Evolutionary conservation across 2,113 vertebrate genomes (phyloP), one percentile per base, ranked within the genome.

Genomic region (Hemibagrus wyckioides): DNA sequence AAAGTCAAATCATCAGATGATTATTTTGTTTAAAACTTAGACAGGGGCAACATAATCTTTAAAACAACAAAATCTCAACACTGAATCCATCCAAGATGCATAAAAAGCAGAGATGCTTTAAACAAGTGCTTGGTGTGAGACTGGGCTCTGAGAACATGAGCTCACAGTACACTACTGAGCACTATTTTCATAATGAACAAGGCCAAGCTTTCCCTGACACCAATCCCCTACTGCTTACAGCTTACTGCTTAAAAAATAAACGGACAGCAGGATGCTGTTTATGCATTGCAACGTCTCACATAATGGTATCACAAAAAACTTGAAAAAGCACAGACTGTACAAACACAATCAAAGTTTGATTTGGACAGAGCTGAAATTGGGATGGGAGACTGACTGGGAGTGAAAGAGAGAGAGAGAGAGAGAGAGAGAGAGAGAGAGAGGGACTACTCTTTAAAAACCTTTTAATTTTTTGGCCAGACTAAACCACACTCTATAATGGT

Each of bases 211-310:
- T 85, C 88, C 82, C 39, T 86, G 4, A 82, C 90, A 86, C 92
- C 91, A 93, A 93, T 91, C 93, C 92, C 91, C 84, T 80, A 86
- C 50, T 33, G 89, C 90, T 93, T 93, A 93, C n/a, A n/a, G n/a
- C n/a, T n/a, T n/a, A n/a, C n/a, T n/a, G n/a, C n/a, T n/a, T n/a
- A 92, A 93, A 92, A 93, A 94, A 94, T 92, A 94, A 94, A 94
- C 90, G 89, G 69, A 84, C 91, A 85, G 87, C 83, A 89, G 89
- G 91, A 92, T 92, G 89, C 88, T 92, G 92, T 92, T 91, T 93
- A 92, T 92, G 88, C 89, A 85, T 93, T 91, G 91, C 90, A 80
- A 90, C 89, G 90, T 82, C 87, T 89, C 85, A 84, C 86, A 87
- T 92, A 90, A 84, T 91, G 90, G 82, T 90, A 92, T 89, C 85